Conservation (phyloP, 2,113 vertebrate genomes). For the Vicugna pacos region DNA sequence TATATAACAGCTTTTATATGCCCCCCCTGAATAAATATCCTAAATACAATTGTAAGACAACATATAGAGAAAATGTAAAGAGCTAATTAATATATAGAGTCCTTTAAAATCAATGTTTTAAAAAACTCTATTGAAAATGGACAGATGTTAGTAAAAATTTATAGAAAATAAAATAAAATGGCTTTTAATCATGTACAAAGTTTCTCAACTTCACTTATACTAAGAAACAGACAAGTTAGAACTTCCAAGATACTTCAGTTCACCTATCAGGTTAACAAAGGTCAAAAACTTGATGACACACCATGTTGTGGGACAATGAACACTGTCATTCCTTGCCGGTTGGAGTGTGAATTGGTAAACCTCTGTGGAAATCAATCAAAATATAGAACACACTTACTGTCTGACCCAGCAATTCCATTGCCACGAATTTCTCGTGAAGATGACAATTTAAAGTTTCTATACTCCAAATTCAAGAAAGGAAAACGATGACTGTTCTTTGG, state of each 20-base stretch:
- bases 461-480: not conserved
- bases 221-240: not conserved
- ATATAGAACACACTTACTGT: not conserved
- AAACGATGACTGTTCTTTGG: not conserved
- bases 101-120: not conserved
- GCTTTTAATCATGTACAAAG: not conserved
- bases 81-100: not conserved
- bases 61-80: not conserved
- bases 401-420: not conserved
- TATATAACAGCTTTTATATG: not conserved
- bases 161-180: not conserved
- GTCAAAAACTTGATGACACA: not conserved
- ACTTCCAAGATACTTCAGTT: not conserved
- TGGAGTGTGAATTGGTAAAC: not conserved
- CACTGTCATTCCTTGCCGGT: not conserved
- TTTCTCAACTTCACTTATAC: not conserved
- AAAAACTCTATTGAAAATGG: not conserved
- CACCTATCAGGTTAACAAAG: not conserved
- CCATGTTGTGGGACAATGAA: not conserved
- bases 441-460: not conserved
- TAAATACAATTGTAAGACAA: slow-evolving; percentile 18
- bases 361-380: not conserved
- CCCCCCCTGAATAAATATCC: not conserved
- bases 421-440: not conserved
- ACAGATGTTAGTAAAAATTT: not conserved